phyloP scores from a whole-genome alignment of 2,797 vertebrate genomes.

The Tachyglossus aculeatus region DNA sequence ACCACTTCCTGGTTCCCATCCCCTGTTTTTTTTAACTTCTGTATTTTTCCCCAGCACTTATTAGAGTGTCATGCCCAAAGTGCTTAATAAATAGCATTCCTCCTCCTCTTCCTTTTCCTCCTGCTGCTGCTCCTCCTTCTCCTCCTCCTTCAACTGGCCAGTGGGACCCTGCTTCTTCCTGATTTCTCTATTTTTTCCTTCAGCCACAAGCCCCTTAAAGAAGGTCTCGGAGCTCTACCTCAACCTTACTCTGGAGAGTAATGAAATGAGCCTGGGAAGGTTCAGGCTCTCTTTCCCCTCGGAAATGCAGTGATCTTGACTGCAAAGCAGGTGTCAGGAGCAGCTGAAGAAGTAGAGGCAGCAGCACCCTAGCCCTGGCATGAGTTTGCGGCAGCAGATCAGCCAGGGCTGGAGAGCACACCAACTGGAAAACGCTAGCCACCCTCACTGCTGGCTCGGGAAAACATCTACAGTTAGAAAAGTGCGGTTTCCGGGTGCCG shows the following conservation, averaged over 20 bases:
- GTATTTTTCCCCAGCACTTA: no score
- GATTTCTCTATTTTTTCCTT: background rate
- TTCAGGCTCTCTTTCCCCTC: background rate
- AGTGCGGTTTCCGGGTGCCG: accelerated
- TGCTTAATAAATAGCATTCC: no score
- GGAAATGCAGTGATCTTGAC: background rate
- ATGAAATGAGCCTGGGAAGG: background rate
- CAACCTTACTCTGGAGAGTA: no score
- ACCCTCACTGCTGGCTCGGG: background rate
- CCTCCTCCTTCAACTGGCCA: no score
- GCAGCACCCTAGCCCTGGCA: accelerated
- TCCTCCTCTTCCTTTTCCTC: no score
- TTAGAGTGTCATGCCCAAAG: no score
- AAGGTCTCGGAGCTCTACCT: no score
- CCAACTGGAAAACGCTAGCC: background rate
- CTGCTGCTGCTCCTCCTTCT: no score
- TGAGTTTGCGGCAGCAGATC: background rate
- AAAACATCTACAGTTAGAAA: background rate
- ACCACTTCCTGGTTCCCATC: no score
- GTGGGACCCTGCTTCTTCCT: no score
- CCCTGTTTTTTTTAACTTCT: no score
- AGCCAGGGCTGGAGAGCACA: background rate
- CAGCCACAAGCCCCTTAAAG: no score
- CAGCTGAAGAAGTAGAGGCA: background rate
- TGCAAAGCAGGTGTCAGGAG: background rate